Evolutionary conservation across 2,888 invertebrate genomes (phyloP), one percentile per base, ranked within the genome.

Genomic region (Phytoseiulus persimilis): DNA sequence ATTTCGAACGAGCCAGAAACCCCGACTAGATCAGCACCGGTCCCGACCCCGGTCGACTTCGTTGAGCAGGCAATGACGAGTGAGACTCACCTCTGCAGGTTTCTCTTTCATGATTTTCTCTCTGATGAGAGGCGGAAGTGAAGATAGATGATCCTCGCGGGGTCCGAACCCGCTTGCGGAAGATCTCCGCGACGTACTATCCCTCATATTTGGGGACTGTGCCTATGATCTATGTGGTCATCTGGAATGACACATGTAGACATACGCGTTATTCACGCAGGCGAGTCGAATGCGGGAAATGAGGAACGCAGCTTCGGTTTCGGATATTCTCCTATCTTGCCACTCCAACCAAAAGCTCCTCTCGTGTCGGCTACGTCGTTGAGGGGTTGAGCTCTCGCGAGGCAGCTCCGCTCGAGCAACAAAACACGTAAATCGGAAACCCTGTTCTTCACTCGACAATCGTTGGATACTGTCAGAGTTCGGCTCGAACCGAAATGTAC

Each of bases 21-120:
- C 39, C 9, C 39, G 39, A 6, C 3, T 39, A 9, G 9, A 39
- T 39, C 39, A 39, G 9, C 9, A 39, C 9, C 5, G 39, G 9
- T 39, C 9, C 5, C 39, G n/a, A n/a, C n/a, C n/a, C n/a, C n/a
- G n/a, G n/a, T n/a, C n/a, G n/a, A n/a, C n/a, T n/a, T 39, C 39
- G 39, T 6, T 39, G 5, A 39, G 5, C 3, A 39, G 39, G 39
- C 3, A 39, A 65, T 65, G 65, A 65, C 18, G 23, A 11, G 11
- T 65, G 65, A 31, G 28, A 90, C 87, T 84, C 39, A 89, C 90
- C 45, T 90, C 90, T 28, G 90, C 90, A 28, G 90, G 90, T 45
- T 90, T 90, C n/a, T 90, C 89, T 23, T 90, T 89, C 87, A 87
- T 87, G n/a, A 87, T 45, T 87, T 87, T 87, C 23, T 87, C 87